A percentile compares a stretch with the other conserved stretches of the same genome.
Conservation (phyloP, 2,797 vertebrate species). For the Percopsis omiscomaycus region DNA sequence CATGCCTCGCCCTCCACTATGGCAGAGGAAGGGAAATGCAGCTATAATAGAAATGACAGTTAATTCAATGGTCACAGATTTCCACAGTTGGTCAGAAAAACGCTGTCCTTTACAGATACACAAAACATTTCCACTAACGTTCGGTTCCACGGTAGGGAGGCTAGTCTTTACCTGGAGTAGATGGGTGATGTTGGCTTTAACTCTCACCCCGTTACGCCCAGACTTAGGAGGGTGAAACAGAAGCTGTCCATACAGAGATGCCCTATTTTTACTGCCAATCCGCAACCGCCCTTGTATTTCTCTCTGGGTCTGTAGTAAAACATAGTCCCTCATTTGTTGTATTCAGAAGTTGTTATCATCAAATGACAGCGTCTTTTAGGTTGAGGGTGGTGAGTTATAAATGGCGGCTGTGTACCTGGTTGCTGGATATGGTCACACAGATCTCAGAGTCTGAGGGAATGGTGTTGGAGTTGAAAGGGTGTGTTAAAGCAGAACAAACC, state of each 20-base stretch:
- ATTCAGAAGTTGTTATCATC: not conserved
- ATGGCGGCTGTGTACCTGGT: conserved; percentile 57
- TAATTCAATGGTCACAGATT: conserved; percentile 4
- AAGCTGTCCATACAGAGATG: conserved; percentile 74
- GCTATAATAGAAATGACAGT: conserved; percentile 68
- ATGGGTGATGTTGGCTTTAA: conserved; percentile 75
- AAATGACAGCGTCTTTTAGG: not conserved
- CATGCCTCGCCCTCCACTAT: conserved; percentile 71
- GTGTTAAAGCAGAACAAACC: conserved; percentile 81
- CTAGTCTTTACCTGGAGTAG: conserved; percentile 78
- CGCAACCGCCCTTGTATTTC: conserved; percentile 72
- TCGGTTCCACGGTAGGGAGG: not conserved
- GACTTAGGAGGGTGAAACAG: conserved; percentile 57
- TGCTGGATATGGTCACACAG: conserved; percentile 73
- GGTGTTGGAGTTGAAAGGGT: conserved; percentile 74
- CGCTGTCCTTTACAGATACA: not conserved
- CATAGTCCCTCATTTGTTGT: not conserved
- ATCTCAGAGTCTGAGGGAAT: conserved; percentile 81
- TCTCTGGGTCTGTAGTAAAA: conserved; percentile 67
- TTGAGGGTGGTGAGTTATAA: not conserved
- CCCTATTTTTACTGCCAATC: conserved; percentile 70
- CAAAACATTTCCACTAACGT: not conserved
- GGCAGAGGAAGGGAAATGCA: conserved; percentile 75
- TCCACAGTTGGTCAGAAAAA: conserved; percentile 2
- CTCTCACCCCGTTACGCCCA: conserved; percentile 54